Percentiles rank a stretch among this genome's conserved stretches.
phyloP scores from a whole-genome alignment of 2,797 vertebrate genomes.

The Falco rusticolus region DNA sequence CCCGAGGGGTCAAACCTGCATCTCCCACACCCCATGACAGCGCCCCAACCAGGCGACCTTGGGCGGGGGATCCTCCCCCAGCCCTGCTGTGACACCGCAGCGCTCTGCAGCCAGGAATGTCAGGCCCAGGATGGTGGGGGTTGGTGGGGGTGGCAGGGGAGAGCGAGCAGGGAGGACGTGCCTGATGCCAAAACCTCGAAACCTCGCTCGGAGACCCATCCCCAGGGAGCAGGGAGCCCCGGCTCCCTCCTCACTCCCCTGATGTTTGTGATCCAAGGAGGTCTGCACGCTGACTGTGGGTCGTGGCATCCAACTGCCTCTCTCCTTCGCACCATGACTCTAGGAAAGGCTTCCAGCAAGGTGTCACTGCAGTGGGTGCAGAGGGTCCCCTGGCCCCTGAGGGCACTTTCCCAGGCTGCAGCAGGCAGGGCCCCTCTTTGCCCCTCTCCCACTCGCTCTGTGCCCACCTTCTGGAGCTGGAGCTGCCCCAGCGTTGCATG shows the following conservation, averaged over 20 bases:
- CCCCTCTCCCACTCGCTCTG: background rate
- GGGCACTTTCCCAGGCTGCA: background rate
- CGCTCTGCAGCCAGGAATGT: background rate
- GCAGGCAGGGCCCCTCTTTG: background rate
- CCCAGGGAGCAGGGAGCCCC: background rate
- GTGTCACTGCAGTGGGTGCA: rapidly evolving
- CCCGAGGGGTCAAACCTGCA: conserved; percentile 57
- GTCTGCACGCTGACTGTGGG: rapidly evolving
- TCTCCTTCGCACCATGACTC: background rate
- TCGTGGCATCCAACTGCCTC: background rate
- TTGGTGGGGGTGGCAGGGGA: background rate
- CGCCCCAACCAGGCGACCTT: conserved; percentile 54
- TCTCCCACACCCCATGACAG: conserved; percentile 59
- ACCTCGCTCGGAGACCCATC: background rate
- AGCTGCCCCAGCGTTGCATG: rapidly evolving
- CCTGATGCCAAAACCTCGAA: background rate
- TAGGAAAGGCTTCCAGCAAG: background rate
- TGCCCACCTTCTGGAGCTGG: background rate
- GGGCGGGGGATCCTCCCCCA: conserved; percentile 47
- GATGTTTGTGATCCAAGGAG: rapidly evolving
- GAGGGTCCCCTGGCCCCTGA: background rate
- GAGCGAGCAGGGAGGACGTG: background rate
- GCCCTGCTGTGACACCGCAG: conserved; percentile 35
- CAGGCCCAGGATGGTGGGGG: background rate
- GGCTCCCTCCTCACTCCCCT: background rate